phyloP scores from a whole-genome alignment of 2,888 invertebrate genomes.

The Anoplius nigerrimus region DNA sequence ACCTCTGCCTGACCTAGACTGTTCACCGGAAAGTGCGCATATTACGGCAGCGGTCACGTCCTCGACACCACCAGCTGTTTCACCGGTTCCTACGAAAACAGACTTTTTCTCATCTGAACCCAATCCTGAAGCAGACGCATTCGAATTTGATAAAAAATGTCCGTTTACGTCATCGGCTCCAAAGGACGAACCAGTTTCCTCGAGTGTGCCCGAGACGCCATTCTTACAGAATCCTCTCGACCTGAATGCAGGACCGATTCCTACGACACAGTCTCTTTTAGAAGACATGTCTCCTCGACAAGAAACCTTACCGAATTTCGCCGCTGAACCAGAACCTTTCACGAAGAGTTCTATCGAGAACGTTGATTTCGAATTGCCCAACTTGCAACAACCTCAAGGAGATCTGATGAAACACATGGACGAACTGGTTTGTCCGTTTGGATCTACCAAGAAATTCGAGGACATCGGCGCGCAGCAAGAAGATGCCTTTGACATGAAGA shows the following conservation, averaged over 20 bases:
- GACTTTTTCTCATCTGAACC: neutral
- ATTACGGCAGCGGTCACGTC: neutral
- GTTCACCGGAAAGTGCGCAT: constrained; percentile 1
- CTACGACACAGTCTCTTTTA: neutral
- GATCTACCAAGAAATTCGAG: neutral
- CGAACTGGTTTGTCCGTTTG: constrained; percentile 15
- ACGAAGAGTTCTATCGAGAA: constrained; percentile 7
- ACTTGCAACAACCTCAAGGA: neutral
- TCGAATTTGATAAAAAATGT: too few relatives aligned
- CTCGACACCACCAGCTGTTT: neutral
- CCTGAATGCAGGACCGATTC: neutral
- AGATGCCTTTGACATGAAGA: neutral
- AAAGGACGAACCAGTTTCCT: neutral
- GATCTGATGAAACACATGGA: neutral
- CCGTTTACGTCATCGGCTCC: neutral
- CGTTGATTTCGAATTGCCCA: constrained; percentile 33
- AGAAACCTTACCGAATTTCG: constrained; percentile 22
- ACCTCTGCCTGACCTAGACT: constrained; percentile 31
- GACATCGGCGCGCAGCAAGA: neutral
- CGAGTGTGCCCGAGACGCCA: neutral
- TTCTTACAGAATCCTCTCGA: neutral
- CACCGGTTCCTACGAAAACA: neutral
- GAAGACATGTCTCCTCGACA: neutral
- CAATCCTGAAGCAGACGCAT: neutral
- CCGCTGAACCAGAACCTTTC: constrained; percentile 11